Conservation (phyloP, 2,797 vertebrate species). For the Danio choprae region DNA sequence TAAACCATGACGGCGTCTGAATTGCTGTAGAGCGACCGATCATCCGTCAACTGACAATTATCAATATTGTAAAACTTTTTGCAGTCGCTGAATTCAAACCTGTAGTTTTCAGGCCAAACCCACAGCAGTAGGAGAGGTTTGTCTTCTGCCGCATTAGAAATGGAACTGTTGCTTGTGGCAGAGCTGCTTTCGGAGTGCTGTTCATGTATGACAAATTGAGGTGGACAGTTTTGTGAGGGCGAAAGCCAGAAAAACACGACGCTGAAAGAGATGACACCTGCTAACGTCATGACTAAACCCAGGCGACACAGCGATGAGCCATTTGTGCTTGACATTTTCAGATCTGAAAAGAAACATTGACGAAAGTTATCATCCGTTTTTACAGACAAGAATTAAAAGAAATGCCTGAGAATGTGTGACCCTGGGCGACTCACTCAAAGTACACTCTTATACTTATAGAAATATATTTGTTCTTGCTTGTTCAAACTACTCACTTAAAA, state of each 20-base stretch:
- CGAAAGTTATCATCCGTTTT: neutral
- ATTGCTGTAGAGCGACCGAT: constrained; percentile 80
- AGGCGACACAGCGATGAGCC: neutral
- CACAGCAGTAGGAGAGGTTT: constrained; percentile 86
- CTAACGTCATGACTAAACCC: neutral
- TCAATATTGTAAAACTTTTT: constrained; percentile 81
- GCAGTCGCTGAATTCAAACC: constrained; percentile 82
- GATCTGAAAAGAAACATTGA: neutral
- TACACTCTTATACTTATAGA: neutral
- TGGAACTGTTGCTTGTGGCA: neutral
- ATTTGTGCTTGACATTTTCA: neutral
- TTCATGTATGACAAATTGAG: neutral
- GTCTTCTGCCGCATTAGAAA: constrained; percentile 63
- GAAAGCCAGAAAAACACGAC: neutral
- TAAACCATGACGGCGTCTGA: constrained; percentile 84
- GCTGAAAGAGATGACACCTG: neutral
- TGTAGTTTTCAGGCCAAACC: constrained; percentile 86
- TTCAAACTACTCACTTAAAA: no score
- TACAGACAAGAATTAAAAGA: neutral
- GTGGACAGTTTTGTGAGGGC: neutral
- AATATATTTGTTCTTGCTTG: neutral
- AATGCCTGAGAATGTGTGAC: neutral
- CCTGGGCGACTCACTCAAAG: neutral
- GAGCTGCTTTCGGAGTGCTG: neutral
- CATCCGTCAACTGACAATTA: constrained; percentile 82